phyloP scores from a whole-genome alignment of 2,888 invertebrate species.

The Cerceris rybyensis region DNA sequence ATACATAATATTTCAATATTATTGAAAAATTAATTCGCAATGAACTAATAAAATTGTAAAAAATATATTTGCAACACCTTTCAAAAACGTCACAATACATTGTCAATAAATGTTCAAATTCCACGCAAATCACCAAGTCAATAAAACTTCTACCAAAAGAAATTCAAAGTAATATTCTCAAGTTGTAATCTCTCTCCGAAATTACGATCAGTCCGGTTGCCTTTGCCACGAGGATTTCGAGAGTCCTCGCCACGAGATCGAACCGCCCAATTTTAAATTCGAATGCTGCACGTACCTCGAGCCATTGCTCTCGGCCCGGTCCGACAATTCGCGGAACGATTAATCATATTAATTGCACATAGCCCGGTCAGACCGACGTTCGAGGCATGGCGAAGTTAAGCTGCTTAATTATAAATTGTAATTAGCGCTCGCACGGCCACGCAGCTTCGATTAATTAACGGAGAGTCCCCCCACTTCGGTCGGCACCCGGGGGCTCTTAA shows the following conservation, averaged over 20 bases:
- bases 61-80: no score
- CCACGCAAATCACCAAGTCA: no score
- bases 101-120: no score
- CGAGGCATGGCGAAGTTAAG: conserved; percentile 66
- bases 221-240: background rate
- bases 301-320: conserved; percentile 37
- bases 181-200: background rate
- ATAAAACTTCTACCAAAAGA: no score
- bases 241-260: background rate
- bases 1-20: no score
- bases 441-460: conserved; percentile 78
- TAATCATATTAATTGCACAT: conserved; percentile 79
- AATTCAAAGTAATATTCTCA: no score
- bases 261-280: background rate
- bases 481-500: conserved; percentile 73
- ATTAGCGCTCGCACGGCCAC: conserved; percentile 75
- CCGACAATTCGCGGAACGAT: conserved; percentile 77
- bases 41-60: no score
- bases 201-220: background rate
- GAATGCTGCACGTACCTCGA: conserved; percentile 20
- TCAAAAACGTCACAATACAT: no score
- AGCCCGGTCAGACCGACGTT: conserved; percentile 48
- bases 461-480: conserved; percentile 50
- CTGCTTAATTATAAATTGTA: conserved; percentile 81
- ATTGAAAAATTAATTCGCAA: no score